Percentiles rank a stretch among this genome's conserved stretches.
phyloP scores from a whole-genome alignment of 2,113 vertebrate species.

The Caranx ignobilis region DNA sequence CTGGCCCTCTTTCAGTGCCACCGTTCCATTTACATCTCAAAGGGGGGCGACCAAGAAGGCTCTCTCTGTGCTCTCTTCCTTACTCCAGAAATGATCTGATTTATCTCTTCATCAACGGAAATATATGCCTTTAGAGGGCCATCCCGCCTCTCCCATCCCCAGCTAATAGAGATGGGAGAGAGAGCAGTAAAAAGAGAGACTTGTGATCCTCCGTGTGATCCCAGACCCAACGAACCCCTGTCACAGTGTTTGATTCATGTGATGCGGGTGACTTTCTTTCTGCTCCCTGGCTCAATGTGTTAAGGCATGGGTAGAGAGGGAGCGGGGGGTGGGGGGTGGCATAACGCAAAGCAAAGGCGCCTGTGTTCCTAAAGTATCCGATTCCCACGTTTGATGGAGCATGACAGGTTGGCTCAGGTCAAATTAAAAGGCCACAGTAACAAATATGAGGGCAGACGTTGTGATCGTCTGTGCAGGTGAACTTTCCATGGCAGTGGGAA shows the following conservation, averaged over 20 bases:
- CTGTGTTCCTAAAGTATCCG: conserved; percentile 77
- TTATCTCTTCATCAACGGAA: conserved; percentile 86
- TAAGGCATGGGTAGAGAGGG: conserved; percentile 23
- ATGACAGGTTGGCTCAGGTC: conserved; percentile 76
- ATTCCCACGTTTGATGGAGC: conserved; percentile 80
- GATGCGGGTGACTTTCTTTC: conserved; percentile 71
- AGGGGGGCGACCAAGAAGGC: conserved; percentile 79
- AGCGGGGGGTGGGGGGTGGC: conserved; percentile 12
- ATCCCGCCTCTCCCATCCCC: conserved; percentile 62
- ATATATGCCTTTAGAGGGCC: conserved; percentile 77
- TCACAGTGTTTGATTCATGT: conserved; percentile 83
- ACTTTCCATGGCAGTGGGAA: conserved; percentile 56
- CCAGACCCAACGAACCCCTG: conserved; percentile 72
- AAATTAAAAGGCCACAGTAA: conserved; percentile 68
- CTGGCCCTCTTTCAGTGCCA: conserved; percentile 84
- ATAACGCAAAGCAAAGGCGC: conserved; percentile 65
- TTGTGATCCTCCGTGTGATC: conserved; percentile 81
- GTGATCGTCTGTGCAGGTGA: conserved; percentile 69
- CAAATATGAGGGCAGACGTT: conserved; percentile 67
- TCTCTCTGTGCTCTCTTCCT: conserved; percentile 79
- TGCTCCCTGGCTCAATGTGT: conserved; percentile 65
- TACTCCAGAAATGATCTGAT: conserved; percentile 84
- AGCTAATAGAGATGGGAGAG: conserved; percentile 61
- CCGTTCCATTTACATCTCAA: conserved; percentile 85
- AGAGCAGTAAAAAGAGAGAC: conserved; percentile 73